phyloP scores from a whole-genome alignment of 2,797 vertebrate genomes.

The Mareca penelope region DNA sequence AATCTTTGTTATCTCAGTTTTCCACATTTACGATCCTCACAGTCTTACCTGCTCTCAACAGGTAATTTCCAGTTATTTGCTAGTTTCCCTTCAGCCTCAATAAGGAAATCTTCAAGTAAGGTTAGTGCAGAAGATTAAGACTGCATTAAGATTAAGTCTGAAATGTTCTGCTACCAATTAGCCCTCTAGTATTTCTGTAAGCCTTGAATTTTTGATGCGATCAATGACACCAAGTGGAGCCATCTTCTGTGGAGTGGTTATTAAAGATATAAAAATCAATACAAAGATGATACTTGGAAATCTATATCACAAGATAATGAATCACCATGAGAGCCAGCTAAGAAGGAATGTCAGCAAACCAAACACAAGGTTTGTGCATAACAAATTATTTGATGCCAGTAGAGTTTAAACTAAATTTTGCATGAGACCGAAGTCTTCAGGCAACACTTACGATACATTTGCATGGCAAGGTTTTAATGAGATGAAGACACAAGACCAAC shows the following conservation, averaged over 20 bases:
- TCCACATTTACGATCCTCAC: background rate
- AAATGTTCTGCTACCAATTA: slow-evolving; percentile 83
- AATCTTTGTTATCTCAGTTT: slow-evolving; percentile 10
- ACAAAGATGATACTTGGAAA: slow-evolving; percentile 86
- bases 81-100: slow-evolving; percentile 55
- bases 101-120: slow-evolving; percentile 76
- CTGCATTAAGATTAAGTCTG: slow-evolving; percentile 81
- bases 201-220: slow-evolving; percentile 86
- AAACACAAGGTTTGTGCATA: slow-evolving; percentile 81
- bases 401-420: slow-evolving; percentile 79
- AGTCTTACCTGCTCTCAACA: slow-evolving; percentile 39
- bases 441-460: slow-evolving; percentile 76
- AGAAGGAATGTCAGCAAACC: slow-evolving; percentile 80
- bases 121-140: slow-evolving; percentile 79
- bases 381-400: slow-evolving; percentile 76
- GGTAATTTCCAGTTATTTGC: slow-evolving; percentile 62
- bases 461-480: slow-evolving; percentile 79
- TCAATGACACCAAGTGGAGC: slow-evolving; percentile 85
- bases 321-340: slow-evolving; percentile 77
- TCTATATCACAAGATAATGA: slow-evolving; percentile 83
- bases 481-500: slow-evolving; percentile 72
- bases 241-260: slow-evolving; percentile 84
- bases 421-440: slow-evolving; percentile 79
- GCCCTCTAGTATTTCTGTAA: slow-evolving; percentile 84
- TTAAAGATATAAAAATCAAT: slow-evolving; percentile 88